Evolutionary conservation across 2,113 vertebrate species (phyloP), one percentile per base, ranked within the genome.

Genomic region (Noturus placidus): DNA sequence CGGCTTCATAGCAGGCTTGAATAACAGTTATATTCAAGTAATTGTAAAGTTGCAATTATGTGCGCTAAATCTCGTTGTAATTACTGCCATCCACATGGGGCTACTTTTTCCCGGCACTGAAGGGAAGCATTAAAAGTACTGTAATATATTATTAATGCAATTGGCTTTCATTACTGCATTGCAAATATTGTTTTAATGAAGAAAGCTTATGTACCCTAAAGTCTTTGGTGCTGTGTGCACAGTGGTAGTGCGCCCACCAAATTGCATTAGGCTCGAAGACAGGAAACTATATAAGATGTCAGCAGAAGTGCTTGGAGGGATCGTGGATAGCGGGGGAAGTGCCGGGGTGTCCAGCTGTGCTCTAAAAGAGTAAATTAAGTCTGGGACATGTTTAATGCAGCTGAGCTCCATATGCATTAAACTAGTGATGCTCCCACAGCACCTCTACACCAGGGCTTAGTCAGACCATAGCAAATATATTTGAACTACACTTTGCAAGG

Each of bases 131-230:
- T 46, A 38, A 83, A 79, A 84, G 33, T 69, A 57, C 15, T 30
- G 33, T n/a, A 88, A 84, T 88, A 84, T 74, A 82, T 84, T 88
- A 84, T 88, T 88, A 88, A 84, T 84, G 87, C 74, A 79, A 84
- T 77, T 46, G 10, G 46, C 69, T 87, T 90, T 82, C 56, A 85
- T 85, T 90, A 74, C 54, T 52, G 42, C 83, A 61, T 85, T 83
- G n/a, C 42, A 57, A 87, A 88, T 85, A 84, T 82, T 59, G 83
- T 83, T 50, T 72, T 87, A 80, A 82, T 90, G 65, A 86, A 79
- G 85, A 42, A 86, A 77, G 70, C 56, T 69, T 57, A 83, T 70
- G 84, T 82, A 84, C 52, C 17, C 80, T 80, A 50, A 27, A 57
- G 82, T 88, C 85, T 56, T 52, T 50, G 69, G 77, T 27, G 72